phyloP scores from a whole-genome alignment of 2,797 vertebrate genomes.

The Dendrocincla fuliginosa region DNA sequence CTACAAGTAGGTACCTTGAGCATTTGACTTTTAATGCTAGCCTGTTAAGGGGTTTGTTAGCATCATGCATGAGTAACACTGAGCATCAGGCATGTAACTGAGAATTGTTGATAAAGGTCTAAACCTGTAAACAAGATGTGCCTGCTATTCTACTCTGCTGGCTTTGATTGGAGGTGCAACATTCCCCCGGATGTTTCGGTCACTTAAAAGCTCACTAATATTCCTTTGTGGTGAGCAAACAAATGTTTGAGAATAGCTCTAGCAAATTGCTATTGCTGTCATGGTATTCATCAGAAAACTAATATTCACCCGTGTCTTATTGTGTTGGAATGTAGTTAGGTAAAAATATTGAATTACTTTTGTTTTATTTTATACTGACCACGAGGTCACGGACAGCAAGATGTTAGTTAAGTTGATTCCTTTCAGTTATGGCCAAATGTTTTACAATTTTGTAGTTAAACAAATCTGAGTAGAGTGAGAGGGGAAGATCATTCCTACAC shows the following conservation, averaged over 20 bases:
- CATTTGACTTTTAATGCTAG: conserved; percentile 9
- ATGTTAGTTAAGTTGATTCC: neutral
- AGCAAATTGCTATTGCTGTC: neutral
- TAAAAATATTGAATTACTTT: neutral
- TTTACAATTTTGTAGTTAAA: conserved; percentile 5
- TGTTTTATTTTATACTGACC: neutral
- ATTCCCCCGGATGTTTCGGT: neutral
- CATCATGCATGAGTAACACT: neutral
- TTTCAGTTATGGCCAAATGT: neutral
- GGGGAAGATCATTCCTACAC: neutral
- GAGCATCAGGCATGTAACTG: neutral
- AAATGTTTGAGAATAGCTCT: neutral
- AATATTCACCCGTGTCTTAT: neutral
- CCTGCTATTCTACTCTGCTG: conserved; percentile 3
- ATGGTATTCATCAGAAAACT: neutral
- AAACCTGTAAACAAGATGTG: neutral
- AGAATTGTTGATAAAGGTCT: neutral
- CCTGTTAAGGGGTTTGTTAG: neutral
- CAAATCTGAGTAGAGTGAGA: neutral
- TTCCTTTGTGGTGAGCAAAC: neutral
- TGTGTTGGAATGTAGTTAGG: neutral
- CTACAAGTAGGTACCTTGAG: neutral
- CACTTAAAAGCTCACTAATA: neutral
- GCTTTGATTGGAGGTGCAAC: neutral
- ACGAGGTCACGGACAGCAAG: neutral